phyloP scores from a whole-genome alignment of 2,797 vertebrate species.

The Lutjanus campechanus region DNA sequence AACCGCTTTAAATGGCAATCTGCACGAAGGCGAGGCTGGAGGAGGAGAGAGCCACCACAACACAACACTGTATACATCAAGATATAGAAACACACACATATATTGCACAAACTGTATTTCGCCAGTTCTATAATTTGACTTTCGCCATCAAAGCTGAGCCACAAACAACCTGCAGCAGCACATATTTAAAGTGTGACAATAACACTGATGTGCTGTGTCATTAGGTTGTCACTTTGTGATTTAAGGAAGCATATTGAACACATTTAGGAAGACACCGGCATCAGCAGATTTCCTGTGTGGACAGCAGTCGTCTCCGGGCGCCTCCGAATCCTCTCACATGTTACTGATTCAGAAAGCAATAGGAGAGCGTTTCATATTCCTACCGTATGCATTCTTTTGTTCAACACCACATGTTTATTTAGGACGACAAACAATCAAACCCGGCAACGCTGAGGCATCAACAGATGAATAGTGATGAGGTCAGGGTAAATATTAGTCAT shows the following conservation, averaged over 20 bases:
- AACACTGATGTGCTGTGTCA: slow-evolving; percentile 61
- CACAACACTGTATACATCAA: neutral
- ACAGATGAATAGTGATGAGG: slow-evolving; percentile 79
- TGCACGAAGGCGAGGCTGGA: slow-evolving; percentile 48
- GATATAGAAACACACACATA: neutral
- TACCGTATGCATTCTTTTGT: slow-evolving; percentile 68
- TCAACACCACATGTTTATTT: slow-evolving; percentile 72
- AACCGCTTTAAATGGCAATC: slow-evolving; percentile 81
- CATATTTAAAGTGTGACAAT: slow-evolving; percentile 54
- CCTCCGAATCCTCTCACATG: slow-evolving; percentile 52
- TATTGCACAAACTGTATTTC: slow-evolving; percentile 1
- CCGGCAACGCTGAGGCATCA: slow-evolving; percentile 55
- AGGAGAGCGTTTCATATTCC: slow-evolving; percentile 57
- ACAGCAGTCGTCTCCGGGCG: slow-evolving; percentile 37
- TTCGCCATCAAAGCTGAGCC: slow-evolving; percentile 20
- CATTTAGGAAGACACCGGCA: slow-evolving; percentile 64
- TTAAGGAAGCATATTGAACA: slow-evolving; percentile 73
- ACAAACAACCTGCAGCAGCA: slow-evolving; percentile 57
- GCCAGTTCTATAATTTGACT: slow-evolving; percentile 12
- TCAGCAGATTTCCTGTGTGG: slow-evolving; percentile 77
- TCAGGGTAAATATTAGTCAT: slow-evolving; percentile 76
- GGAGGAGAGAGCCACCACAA: slow-evolving; percentile 37
- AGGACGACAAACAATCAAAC: slow-evolving; percentile 71
- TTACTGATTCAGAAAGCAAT: slow-evolving; percentile 64
- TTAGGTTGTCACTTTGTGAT: slow-evolving; percentile 68